These are phyloP conservation scores for Diloba caeruleocephala DNA, from an alignment of 2,888 invertebrate genomes.

Conservation along the genomic window DNA sequence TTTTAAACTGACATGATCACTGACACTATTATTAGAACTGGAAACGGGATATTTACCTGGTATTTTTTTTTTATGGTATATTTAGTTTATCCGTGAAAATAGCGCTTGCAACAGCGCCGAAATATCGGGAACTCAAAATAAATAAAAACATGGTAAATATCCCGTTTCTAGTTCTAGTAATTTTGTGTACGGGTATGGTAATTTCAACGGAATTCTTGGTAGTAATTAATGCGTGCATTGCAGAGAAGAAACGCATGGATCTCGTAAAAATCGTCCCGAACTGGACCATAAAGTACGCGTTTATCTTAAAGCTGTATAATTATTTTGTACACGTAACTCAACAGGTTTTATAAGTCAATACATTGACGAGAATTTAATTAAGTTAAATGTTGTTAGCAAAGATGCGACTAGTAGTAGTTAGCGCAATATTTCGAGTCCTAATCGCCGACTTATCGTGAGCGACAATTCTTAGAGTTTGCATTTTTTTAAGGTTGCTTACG, in stretches of 20 bases:
- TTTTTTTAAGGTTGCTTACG: too few species aligned
- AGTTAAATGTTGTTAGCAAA: conserved; percentile 23
- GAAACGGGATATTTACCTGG: too few species aligned
- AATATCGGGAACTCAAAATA: too few species aligned
- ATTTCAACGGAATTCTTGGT: conserved; percentile 17
- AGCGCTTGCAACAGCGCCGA: too few species aligned
- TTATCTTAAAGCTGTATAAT: conserved; percentile 33
- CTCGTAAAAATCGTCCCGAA: conserved; percentile 34
- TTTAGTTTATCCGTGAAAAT: too few species aligned
- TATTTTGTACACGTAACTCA: conserved; percentile 36
- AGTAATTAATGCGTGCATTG: conserved; percentile 19
- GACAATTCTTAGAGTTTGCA: too few species aligned
- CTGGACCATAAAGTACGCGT: conserved; percentile 31
- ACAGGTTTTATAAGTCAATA: conserved; percentile 47
- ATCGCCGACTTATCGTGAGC: too few species aligned
- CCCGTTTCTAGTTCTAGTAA: too few species aligned
- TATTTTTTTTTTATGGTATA: too few species aligned
- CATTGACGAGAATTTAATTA: conserved; percentile 42
- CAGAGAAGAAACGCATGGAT: conserved; percentile 15
- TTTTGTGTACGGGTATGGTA: conserved; percentile 17
- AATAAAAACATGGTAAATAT: too few species aligned
- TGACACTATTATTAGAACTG: too few species aligned
- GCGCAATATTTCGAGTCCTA: conserved; percentile 19
- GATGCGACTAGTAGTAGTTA: conserved; percentile 14
- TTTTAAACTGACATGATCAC: too few species aligned